phyloP scores from a whole-genome alignment of 2,888 invertebrate species.

The Erebia palarica region DNA sequence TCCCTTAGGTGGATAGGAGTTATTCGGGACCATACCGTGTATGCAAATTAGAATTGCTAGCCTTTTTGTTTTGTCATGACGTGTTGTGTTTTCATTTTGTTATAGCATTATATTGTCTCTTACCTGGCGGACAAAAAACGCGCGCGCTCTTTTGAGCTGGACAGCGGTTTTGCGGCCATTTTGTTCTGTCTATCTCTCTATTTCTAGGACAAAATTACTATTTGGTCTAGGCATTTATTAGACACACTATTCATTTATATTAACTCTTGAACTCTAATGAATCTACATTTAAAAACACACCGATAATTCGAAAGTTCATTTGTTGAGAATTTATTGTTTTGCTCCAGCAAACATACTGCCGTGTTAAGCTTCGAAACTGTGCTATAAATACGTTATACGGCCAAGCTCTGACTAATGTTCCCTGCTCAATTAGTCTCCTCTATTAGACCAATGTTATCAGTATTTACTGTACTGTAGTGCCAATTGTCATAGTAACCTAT shows the following conservation, averaged over 20 bases:
- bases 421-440: constrained; percentile 46
- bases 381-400: constrained; percentile 71
- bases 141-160: no score
- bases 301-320: constrained; percentile 13
- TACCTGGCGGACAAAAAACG: no score
- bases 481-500: neutral
- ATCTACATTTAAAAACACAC: neutral
- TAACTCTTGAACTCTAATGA: neutral
- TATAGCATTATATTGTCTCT: neutral
- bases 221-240: no score
- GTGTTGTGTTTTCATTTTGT: neutral
- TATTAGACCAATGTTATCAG: constrained; percentile 18
- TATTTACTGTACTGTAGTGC: neutral
- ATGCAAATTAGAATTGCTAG: neutral
- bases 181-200: no score
- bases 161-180: no score
- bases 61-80: constrained; percentile 1
- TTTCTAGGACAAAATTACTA: no score
- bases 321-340: constrained; percentile 51
- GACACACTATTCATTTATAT: no score
- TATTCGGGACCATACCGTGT: neutral
- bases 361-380: constrained; percentile 64
- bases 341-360: constrained; percentile 56
- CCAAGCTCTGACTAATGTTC: constrained; percentile 61
- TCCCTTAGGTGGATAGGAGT: neutral